Evolutionary conservation across 1,140 invertebrate genomes (phyloP), one percentile per base, ranked within the genome.

Genomic region (Thrips palmi): DNA sequence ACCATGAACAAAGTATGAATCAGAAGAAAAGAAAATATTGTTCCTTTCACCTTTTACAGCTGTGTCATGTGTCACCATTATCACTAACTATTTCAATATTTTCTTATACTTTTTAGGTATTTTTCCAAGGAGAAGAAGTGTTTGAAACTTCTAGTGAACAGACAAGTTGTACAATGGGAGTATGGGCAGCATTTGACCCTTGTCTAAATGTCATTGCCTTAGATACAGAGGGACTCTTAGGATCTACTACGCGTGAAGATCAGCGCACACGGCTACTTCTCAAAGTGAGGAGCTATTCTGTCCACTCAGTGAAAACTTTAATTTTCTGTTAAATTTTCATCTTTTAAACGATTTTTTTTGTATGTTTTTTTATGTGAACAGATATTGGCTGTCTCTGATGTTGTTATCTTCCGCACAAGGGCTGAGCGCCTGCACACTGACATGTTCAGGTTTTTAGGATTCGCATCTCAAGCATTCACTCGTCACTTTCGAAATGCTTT

Each of bases 171-270:
- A 86, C 82, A 1, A 52, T 82, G 20, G 83, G 83, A 18, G 74
- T 84, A 18, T 85, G 81, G 77, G 76, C 72, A 5, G 78, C 79
- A 1, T 78, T 70, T 58, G 71, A 84, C 55, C 60, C 65, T 0
- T 48, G 54, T 6, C 55, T 67, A 34, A 71, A 70, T 39, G 65
- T 78, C 0, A 66, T 88, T 28, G 74, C 77, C 47, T 54, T 88
- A 25, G 84, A 88, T 52, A 87, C 82, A 1, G 81, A 86, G 59
- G 82, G 81, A 19, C 57, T 81, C 32, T 54, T 75, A 28, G 74
- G 74, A 42, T 50, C 73, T 20, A 72, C 77, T 3, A 55, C 54
- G 14, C 70, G 75, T 54, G 71, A 77, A 44, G 76, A 78, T 50
- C 69, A 75, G 51, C 60, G 74, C 40, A 79, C 68, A 24, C 59